phyloP scores from a whole-genome alignment of 1,140 invertebrate genomes.

The Neodiprion pinetum region DNA sequence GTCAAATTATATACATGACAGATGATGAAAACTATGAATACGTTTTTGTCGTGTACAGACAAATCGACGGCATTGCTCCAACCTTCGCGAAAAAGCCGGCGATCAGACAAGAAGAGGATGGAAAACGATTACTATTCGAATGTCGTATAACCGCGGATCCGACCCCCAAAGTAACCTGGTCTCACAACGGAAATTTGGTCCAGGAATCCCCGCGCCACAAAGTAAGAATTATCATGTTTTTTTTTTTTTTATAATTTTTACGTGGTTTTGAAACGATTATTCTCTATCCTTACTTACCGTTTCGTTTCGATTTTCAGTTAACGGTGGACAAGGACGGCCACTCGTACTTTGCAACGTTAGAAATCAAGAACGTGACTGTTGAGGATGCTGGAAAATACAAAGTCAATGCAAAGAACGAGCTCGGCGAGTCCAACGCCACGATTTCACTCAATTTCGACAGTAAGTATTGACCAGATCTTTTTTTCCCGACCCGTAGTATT shows the following conservation, averaged over 20 bases:
- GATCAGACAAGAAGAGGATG: conserved; percentile 96
- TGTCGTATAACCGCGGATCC: conserved; percentile 95
- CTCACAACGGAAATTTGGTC: conserved; percentile 83
- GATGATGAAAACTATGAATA: too few species aligned
- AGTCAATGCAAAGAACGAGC: conserved; percentile 94
- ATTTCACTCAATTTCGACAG: conserved; percentile 98
- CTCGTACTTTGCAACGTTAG: conserved; percentile 90
- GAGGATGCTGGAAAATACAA: conserved; percentile 98
- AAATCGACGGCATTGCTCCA: conserved; percentile 96
- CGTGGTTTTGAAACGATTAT: not conserved
- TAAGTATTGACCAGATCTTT: conserved; percentile 68
- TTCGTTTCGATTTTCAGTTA: conserved; percentile 67
- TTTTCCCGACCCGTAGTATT: conserved; percentile 6
- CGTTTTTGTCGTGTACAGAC: conserved; percentile 66
- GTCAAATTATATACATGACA: too few species aligned
- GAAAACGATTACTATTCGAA: conserved; percentile 94
- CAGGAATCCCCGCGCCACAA: conserved; percentile 82
- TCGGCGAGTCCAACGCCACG: conserved; percentile 94
- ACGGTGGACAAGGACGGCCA: conserved; percentile 89
- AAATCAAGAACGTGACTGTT: conserved; percentile 93
- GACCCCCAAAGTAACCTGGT: conserved; percentile 90
- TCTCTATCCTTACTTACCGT: not conserved
- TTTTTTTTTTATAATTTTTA: not conserved
- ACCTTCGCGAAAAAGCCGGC: conserved; percentile 97
- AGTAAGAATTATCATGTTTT: conserved; percentile 62